A percentile compares a stretch with the other conserved stretches of the same genome.
Evolutionary conservation across 2,113 vertebrate species (phyloP).

Genomic region (Hirundichthys speculiger): DNA sequence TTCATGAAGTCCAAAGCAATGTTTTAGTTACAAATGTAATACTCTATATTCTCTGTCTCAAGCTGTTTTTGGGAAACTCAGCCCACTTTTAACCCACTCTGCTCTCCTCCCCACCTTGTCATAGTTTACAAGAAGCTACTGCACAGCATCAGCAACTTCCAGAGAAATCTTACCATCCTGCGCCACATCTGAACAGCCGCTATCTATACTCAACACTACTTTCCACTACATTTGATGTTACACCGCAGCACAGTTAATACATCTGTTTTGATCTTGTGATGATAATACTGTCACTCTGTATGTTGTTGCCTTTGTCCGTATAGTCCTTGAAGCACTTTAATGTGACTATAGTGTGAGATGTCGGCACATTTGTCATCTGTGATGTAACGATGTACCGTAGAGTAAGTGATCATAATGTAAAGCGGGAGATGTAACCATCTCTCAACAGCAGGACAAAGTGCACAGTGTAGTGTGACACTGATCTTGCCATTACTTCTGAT

Average conservation of each 20-base stretch:
- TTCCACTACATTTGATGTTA: slow-evolving; percentile 70
- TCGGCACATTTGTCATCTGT: slow-evolving; percentile 49
- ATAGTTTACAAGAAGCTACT: slow-evolving; percentile 22
- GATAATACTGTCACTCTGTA: slow-evolving; percentile 63
- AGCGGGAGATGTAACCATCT: slow-evolving; percentile 64
- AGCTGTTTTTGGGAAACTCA: slow-evolving; percentile 53
- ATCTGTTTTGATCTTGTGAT: slow-evolving; percentile 63
- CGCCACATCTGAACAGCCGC: slow-evolving; percentile 71
- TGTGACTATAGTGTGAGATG: slow-evolving; percentile 39
- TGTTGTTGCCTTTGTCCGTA: slow-evolving; percentile 71
- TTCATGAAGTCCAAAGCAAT: too few species aligned
- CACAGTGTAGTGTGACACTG: slow-evolving; percentile 66
- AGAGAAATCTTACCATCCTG: slow-evolving; percentile 34
- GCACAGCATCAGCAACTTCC: slow-evolving; percentile 45
- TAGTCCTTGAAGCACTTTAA: slow-evolving; percentile 39
- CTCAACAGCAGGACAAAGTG: slow-evolving; percentile 67
- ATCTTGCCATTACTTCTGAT: slow-evolving; percentile 60
- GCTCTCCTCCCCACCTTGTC: slow-evolving; percentile 59
- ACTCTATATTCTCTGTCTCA: not conserved
- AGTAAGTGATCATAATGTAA: slow-evolving; percentile 42
- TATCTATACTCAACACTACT: slow-evolving; percentile 56
- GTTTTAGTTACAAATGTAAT: too few species aligned
- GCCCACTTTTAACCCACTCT: slow-evolving; percentile 36
- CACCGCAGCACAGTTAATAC: slow-evolving; percentile 56
- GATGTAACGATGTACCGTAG: slow-evolving; percentile 25